A percentile compares a stretch with the other conserved stretches of the same genome.
Evolutionary conservation across 2,888 invertebrate genomes (phyloP).

Genomic region (Amaurobius ferox): DNA sequence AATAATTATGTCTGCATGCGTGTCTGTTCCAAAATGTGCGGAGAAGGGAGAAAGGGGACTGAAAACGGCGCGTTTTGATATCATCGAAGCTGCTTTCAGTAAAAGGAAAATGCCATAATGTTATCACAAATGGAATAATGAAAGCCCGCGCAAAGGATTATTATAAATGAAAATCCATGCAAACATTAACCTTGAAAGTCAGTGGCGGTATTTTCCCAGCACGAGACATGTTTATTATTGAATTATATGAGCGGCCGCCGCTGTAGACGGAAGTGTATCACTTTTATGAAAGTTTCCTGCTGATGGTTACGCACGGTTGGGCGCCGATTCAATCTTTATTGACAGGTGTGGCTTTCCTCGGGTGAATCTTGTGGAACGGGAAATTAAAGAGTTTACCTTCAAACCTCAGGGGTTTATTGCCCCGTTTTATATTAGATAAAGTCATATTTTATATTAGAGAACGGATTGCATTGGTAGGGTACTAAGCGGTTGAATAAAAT

Average conservation of each 20-base stretch:
- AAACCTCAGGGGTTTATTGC: too few species aligned
- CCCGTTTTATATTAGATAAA: too few species aligned
- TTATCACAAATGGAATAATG: not conserved
- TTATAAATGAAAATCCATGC: not conserved
- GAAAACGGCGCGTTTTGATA: not conserved
- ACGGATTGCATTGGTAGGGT: too few species aligned
- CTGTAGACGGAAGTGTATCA: not conserved
- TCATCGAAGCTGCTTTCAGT: not conserved
- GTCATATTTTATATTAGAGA: too few species aligned
- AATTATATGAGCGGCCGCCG: not conserved
- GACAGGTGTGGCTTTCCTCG: too few species aligned
- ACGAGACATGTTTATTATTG: not conserved
- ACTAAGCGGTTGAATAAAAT: too few species aligned
- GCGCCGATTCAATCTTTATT: too few species aligned
- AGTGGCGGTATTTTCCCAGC: not conserved
- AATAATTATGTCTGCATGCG: too few species aligned
- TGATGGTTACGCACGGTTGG: not conserved
- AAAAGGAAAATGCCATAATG: not conserved
- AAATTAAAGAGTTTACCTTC: too few species aligned
- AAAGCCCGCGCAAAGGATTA: not conserved
- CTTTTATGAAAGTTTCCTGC: not conserved
- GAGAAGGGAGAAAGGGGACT: not conserved
- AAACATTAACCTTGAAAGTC: not conserved
- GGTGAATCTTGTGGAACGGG: too few species aligned
- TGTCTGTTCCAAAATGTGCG: not conserved